These are phyloP conservation scores for Cydia splendana DNA, from an alignment of 1,140 invertebrate genomes.

Conservation along the genomic window DNA sequence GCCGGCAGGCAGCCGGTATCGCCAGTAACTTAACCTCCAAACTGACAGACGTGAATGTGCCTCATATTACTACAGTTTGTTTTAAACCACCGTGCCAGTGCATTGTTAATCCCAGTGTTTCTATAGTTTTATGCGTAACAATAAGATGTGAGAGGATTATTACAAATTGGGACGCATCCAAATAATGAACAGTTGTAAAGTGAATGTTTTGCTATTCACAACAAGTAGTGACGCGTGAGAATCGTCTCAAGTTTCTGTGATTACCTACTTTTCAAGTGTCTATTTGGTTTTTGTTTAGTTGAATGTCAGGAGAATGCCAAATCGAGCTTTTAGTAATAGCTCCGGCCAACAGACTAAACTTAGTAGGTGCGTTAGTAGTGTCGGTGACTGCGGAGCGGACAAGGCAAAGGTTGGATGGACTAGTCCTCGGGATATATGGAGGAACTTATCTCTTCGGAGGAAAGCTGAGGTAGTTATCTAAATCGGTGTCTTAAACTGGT, in stretches of 20 bases:
- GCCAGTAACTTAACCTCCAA: constrained; percentile 78
- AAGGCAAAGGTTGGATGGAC: constrained; percentile 73
- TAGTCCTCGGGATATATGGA: constrained; percentile 74
- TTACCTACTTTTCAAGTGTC: constrained; percentile 34
- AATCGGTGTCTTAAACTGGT: background rate
- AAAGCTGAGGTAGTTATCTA: constrained; percentile 65
- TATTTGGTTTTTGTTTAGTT: constrained; percentile 36
- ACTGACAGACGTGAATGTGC: constrained; percentile 74
- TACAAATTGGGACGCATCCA: background rate
- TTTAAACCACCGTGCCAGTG: constrained; percentile 42
- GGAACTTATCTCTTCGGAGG: constrained; percentile 72
- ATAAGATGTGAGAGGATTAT: background rate
- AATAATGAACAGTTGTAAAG: constrained; percentile 22
- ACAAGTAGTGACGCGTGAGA: constrained; percentile 40
- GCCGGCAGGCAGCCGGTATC: constrained; percentile 63
- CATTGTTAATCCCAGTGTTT: constrained; percentile 18
- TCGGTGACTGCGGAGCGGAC: constrained; percentile 64
- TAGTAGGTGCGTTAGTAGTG: constrained; percentile 69
- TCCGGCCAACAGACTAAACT: constrained; percentile 60
- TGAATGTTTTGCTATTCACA: constrained; percentile 34
- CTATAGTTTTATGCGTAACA: constrained; percentile 22
- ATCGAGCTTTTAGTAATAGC: constrained; percentile 59
- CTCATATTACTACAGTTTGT: constrained; percentile 67
- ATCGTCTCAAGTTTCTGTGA: constrained; percentile 37
- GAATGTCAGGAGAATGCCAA: constrained; percentile 64